These are phyloP conservation scores for Hedya salicella DNA, from an alignment of 2,888 invertebrate species.

Conservation along the genomic window DNA sequence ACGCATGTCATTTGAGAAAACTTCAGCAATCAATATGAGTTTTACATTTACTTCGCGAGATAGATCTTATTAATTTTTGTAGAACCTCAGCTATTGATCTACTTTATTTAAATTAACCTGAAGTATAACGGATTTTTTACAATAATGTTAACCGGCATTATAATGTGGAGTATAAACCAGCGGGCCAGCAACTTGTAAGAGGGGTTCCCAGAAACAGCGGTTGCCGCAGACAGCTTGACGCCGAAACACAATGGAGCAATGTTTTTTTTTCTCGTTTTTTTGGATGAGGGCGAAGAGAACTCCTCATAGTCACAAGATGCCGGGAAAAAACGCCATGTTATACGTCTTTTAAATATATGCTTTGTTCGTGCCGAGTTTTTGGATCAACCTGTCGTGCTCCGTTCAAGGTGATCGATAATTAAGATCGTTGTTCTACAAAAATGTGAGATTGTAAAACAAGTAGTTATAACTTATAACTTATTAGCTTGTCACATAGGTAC, in stretches of 20 bases:
- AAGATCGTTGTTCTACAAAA: not conserved
- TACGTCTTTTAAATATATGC: constrained; percentile 61
- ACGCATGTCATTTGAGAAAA: not conserved
- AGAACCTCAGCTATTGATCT: not conserved
- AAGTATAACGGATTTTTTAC: constrained; percentile 15
- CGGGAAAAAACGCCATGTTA: constrained; percentile 68
- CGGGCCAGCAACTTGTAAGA: constrained; percentile 44
- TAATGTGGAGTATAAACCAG: constrained; percentile 28
- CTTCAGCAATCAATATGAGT: not conserved
- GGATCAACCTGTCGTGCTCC: constrained; percentile 17
- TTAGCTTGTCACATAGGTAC: not conserved
- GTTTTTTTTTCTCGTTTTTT: constrained; percentile 64
- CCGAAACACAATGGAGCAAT: constrained; percentile 73
- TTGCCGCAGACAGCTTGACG: constrained; percentile 80
- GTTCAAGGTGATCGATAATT: constrained; percentile 3
- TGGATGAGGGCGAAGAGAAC: constrained; percentile 65
- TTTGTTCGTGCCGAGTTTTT: constrained; percentile 55
- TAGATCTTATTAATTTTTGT: too few species aligned
- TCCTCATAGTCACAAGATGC: constrained; percentile 65
- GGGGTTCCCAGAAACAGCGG: constrained; percentile 74
- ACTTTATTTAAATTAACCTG: constrained; percentile 9
- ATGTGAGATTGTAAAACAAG: too few species aligned
- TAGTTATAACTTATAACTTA: too few species aligned
- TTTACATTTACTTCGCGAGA: not conserved
- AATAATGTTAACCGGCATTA: constrained; percentile 18